Base-by-base conservation (phyloP, 2,888 invertebrate genomes). In the Clitarchus hookeri region DNA sequence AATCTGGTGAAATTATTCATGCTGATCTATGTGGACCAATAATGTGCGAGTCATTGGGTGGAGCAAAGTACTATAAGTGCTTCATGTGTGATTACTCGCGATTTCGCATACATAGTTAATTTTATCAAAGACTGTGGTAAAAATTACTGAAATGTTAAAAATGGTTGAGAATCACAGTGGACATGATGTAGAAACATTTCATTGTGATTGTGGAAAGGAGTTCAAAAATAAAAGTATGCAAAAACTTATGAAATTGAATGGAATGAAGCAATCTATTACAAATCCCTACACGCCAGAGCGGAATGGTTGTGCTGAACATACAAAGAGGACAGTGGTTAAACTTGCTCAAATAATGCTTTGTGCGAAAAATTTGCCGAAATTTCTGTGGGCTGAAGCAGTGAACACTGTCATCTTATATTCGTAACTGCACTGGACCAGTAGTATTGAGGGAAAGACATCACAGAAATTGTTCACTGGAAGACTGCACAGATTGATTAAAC, bases 61-160 rank as follows among this genome's bases (percentile, higher is more conserved):
- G 89, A 25, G 84, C 89, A 11, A 87, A 87, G 83, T 90, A 88
- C 84, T 90, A 88, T 87, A 85, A 89, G 11, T 87, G 86, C n/a
- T 90, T 90, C 80, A 90, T 89, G 77, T 89, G 90, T 86, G 89
- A 90, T 85, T 89, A 88, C 79, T 87, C 89, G 11, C 88, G 88
- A 84, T 90, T 88, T n/a, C n/a, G n/a, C n/a, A 86, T 87, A 89
- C 13, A 77, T 87, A n/a, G 89, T 90, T 23, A 90, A 88, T 84
- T 90, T 89, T 85, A 80, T 90, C 23, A 89, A 89, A 87, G 87
- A 89, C 84, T n/a, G 53, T 6, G 13, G 48, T n/a, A 53, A 84
- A n/a, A n/a, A n/a, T n/a, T n/a, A n/a, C n/a, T n/a, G n/a, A n/a
- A n/a, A n/a, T n/a, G n/a, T n/a, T n/a, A 83, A 83, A 6, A 6